Evolutionary conservation across 2,888 invertebrate species (phyloP).

Genomic region (Camptogramma bilineatum): DNA sequence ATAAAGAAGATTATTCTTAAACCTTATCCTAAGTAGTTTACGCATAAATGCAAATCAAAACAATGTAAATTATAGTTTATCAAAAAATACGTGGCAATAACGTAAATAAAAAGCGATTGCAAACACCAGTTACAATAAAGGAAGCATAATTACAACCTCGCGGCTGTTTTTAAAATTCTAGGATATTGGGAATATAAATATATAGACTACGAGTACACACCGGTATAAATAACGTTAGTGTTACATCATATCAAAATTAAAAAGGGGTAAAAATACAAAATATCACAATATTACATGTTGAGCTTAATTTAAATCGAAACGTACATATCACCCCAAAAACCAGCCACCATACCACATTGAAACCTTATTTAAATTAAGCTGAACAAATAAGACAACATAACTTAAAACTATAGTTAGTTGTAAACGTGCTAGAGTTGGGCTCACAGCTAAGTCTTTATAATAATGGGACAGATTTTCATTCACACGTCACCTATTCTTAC

Average conservation of each 20-base stretch:
- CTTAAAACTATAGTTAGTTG: slow-evolving; percentile 52
- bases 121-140: slow-evolving; percentile 72
- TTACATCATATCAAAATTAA: slow-evolving; percentile 69
- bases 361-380: slow-evolving; percentile 80
- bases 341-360: slow-evolving; percentile 48
- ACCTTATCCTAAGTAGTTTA: slow-evolving; percentile 71
- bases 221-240: slow-evolving; percentile 73
- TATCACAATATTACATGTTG: slow-evolving; percentile 85
- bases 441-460: slow-evolving; percentile 45
- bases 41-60: slow-evolving; percentile 75
- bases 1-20: slow-evolving; percentile 62
- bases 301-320: slow-evolving; percentile 82
- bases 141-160: slow-evolving; percentile 74
- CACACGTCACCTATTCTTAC: slow-evolving; percentile 68
- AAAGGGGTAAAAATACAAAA: slow-evolving; percentile 81
- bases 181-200: slow-evolving; percentile 38
- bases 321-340: slow-evolving; percentile 57
- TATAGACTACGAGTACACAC: slow-evolving; percentile 61
- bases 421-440: slow-evolving; percentile 53
- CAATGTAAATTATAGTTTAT: slow-evolving; percentile 55
- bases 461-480: slow-evolving; percentile 54
- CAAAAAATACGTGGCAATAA: slow-evolving; percentile 63
- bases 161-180: slow-evolving; percentile 62
- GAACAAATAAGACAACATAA: slow-evolving; percentile 74
- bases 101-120: slow-evolving; percentile 74